Evolutionary conservation across 2,113 vertebrate species (phyloP).

Genomic region (Fregata magnificens): DNA sequence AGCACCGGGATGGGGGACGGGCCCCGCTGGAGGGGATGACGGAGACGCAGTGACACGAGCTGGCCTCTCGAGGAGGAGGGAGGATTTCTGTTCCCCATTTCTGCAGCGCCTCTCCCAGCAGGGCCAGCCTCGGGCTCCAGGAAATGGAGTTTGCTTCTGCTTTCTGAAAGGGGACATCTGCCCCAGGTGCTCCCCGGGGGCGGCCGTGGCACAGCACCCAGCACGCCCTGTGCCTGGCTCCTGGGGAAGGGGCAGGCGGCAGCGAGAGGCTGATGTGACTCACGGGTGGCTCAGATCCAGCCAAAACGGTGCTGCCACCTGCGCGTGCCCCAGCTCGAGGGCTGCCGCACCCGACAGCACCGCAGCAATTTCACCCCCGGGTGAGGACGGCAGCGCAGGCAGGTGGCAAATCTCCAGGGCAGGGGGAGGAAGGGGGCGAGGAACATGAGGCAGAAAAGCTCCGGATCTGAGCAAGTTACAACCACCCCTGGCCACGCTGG

Average conservation of each 20-base stretch:
- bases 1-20: not conserved
- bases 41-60: rapidly evolving
- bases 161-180: not conserved
- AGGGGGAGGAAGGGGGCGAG: not conserved
- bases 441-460: not conserved
- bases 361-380: not conserved
- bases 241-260: not conserved
- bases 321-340: not conserved
- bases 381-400: not conserved
- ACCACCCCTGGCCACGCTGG: conserved; percentile 14
- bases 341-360: not conserved
- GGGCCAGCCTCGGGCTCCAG: not conserved
- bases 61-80: not conserved
- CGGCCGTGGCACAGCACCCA: not conserved
- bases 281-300: not conserved
- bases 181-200: rapidly evolving
- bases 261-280: not conserved
- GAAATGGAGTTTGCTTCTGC: conserved; percentile 20
- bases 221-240: rapidly evolving
- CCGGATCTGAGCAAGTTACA: conserved; percentile 18
- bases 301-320: not conserved
- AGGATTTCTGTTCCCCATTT: conserved; percentile 43
- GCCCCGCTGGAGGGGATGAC: not conserved
- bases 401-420: not conserved
- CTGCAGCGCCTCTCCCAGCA: not conserved